Evolutionary conservation across 2,797 vertebrate species (phyloP), one percentile per base, ranked within the genome.

Genomic region (Silurus lanzhouensis): DNA sequence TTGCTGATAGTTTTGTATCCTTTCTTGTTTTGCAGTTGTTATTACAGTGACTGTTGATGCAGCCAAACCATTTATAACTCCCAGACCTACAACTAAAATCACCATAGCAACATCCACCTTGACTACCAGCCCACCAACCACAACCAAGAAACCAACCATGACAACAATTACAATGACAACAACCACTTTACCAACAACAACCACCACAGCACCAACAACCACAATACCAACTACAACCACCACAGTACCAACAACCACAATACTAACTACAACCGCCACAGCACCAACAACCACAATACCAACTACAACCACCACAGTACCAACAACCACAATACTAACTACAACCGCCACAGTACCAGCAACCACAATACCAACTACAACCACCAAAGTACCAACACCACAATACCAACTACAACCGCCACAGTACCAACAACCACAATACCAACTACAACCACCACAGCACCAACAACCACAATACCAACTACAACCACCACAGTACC

Each of bases 1-100:
- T 15, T 27, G 6, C 20, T 75, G 5, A 71, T 57, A 13, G 22
- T 76, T 52, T 31, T 27, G 52, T 66, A 7, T 58, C 10, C 22
- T 46, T 5, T n/a, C 14, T 60, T 31, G 10, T 60, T 25, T 88
- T 91, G 27, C 83, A 92, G 93, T 92, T 92, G 92, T 93, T 85
- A 89, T 93, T 71, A 91, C 89, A 90, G 91, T 94, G 83, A 91
- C 89, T 87, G 90, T 94, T 87, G 92, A 95, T 75, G 92, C 93
- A 83, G 91, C 89, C 75, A 88, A 86, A 82, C 93, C 91, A 5
- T 75, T 67, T 19, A 83, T 79, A 31, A 84, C 68, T 38, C 9
- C 75, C 15, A 74, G 5, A 67, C 46, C 78, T 25, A 82, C 72
- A 72, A 63, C 87, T 25, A 80, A 63, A 61, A 57, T 80, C 14